Percentiles rank a stretch among this genome's conserved stretches.
Conservation (phyloP, 2,113 vertebrate species). For the Aplodontia rufa region DNA sequence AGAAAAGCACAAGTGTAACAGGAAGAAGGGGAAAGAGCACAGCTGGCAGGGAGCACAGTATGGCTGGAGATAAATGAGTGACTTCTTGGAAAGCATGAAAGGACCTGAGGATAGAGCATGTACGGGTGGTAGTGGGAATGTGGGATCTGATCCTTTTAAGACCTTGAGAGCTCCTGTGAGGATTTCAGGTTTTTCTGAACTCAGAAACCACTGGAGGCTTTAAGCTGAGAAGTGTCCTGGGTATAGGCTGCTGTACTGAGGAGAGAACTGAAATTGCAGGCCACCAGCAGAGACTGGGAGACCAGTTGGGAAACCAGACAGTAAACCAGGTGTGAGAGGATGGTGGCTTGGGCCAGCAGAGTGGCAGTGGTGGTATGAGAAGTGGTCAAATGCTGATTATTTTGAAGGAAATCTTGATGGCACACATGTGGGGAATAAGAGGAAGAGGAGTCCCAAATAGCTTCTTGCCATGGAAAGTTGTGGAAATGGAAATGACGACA, state of each 20-base stretch:
- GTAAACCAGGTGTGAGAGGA: neutral
- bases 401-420: neutral
- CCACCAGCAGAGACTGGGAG: neutral
- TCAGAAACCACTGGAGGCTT: neutral
- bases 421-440: neutral
- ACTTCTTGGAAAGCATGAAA: neutral
- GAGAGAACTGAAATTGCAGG: neutral
- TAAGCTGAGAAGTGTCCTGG: neutral
- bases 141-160: neutral
- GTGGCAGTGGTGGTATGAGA: neutral
- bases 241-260: neutral
- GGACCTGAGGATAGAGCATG: neutral
- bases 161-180: neutral
- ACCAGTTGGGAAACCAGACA: neutral
- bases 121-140: rapidly evolving
- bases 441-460: neutral
- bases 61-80: neutral
- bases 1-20: neutral
- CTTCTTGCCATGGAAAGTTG: neutral
- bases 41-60: neutral
- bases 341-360: neutral
- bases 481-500: neutral
- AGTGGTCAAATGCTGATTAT: neutral
- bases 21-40: neutral
- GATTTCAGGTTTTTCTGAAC: neutral